Conservation (phyloP, 1,140 invertebrate species). For the Papilio machaon region DNA sequence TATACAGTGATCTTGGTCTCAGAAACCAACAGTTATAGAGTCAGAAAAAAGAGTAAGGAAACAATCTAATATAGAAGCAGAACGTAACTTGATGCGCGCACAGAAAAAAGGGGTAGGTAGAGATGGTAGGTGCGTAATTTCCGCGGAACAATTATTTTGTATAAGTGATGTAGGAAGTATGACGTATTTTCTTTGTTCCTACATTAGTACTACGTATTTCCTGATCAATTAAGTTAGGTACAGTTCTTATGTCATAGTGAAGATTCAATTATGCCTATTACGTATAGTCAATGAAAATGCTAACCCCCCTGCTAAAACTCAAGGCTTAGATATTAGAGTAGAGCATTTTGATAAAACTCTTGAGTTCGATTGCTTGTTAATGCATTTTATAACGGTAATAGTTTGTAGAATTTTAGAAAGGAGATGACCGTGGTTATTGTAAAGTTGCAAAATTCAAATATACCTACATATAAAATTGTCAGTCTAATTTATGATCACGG, state of each 20-base stretch:
- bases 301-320: neutral
- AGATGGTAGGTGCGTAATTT: constrained; percentile 6
- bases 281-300: neutral
- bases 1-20: too few relatives aligned
- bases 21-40: neutral
- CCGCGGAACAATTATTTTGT: neutral
- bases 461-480: neutral
- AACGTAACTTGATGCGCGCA: neutral
- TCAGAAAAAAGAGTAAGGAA: neutral
- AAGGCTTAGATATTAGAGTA: neutral
- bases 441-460: neutral
- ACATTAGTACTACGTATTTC: neutral
- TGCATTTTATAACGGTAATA: neutral
- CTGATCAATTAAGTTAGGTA: neutral
- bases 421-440: neutral
- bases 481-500: neutral
- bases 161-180: neutral
- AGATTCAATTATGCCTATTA: neutral
- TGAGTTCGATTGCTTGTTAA: neutral
- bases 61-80: neutral
- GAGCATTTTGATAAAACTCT: neutral
- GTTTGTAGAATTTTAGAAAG: neutral
- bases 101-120: constrained; percentile 12
- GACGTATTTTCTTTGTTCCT: neutral
- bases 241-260: neutral